phyloP scores from a whole-genome alignment of 2,113 vertebrate genomes.

The Orthochromis malagaraziensis region DNA sequence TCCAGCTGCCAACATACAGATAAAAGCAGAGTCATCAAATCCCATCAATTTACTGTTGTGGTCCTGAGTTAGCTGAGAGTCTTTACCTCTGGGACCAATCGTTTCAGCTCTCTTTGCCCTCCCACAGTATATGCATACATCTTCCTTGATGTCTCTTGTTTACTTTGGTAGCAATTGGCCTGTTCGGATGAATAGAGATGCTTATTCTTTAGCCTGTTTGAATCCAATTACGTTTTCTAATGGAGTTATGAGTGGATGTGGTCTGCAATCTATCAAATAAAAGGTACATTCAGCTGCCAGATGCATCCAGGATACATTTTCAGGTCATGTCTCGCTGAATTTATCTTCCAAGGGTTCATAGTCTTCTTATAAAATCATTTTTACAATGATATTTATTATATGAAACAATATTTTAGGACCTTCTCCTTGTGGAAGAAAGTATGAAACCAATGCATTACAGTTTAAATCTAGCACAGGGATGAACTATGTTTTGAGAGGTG shows the following conservation, averaged over 20 bases:
- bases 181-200: background rate
- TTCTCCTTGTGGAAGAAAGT: background rate
- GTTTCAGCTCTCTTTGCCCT: background rate
- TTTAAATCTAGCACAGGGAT: background rate
- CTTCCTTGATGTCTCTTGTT: background rate
- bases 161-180: background rate
- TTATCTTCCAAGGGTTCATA: background rate
- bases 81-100: background rate
- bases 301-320: background rate
- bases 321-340: background rate
- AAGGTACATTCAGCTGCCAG: background rate
- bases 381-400: background rate
- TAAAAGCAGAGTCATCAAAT: background rate
- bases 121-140: background rate
- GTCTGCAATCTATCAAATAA: conserved; percentile 12
- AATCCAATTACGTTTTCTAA: conserved; percentile 28
- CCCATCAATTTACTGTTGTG: background rate
- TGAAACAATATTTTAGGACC: background rate
- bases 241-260: conserved; percentile 4
- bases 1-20: background rate
- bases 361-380: background rate
- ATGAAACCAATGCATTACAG: background rate
- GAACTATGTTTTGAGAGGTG: background rate
- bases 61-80: background rate
- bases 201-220: background rate